phyloP scores from a whole-genome alignment of 30 jellyfish, hydroid and myxozoan species.

The Chrysaora quinquecirrha region DNA sequence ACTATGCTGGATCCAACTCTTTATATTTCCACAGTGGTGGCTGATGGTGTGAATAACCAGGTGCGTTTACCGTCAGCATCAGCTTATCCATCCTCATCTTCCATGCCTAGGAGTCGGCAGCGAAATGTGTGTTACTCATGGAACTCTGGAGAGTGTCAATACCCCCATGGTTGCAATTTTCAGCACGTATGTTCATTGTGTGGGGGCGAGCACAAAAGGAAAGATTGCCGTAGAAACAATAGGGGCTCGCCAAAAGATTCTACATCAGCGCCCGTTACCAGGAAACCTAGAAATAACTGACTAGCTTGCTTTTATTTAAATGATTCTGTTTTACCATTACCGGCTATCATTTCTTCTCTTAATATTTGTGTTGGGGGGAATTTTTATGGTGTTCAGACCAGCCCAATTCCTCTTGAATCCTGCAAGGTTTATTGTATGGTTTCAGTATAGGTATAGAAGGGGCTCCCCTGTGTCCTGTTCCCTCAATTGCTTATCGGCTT shows the following conservation, averaged over 20 bases:
- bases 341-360: background rate
- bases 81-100: background rate
- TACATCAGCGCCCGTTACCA: background rate
- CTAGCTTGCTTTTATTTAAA: background rate
- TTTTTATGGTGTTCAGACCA: background rate
- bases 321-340: background rate
- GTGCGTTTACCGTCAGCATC: too few species aligned
- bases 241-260: background rate
- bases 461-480: slow-evolving; percentile 22
- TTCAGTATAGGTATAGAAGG: too few species aligned
- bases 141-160: background rate
- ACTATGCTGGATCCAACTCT: too few species aligned
- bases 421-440: too few species aligned
- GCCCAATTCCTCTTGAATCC: too few species aligned
- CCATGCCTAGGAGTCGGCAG: background rate
- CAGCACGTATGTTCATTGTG: background rate
- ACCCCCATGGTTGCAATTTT: background rate
- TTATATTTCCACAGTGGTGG: background rate
- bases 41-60: background rate
- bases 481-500: slow-evolving; percentile 55
- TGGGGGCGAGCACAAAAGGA: too few species aligned
- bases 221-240: background rate
- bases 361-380: background rate
- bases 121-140: background rate
- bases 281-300: background rate